These are phyloP conservation scores for Apeira syringaria DNA, from an alignment of 2,888 invertebrate genomes.

Conservation along the genomic window DNA sequence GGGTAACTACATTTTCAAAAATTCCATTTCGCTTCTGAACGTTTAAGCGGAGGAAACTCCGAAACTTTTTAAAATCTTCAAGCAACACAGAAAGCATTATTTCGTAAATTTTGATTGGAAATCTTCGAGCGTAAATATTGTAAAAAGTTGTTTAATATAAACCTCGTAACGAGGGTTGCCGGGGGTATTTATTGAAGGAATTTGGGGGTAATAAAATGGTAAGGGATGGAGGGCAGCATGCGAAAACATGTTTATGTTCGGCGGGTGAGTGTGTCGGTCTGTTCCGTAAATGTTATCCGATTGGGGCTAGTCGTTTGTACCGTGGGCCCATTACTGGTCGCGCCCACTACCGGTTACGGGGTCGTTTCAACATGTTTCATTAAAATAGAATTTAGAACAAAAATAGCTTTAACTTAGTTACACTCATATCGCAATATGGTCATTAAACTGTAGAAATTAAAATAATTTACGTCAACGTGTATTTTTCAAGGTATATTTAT, in stretches of 20 bases:
- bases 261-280: slow-evolving; percentile 10
- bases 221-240: slow-evolving; percentile 19
- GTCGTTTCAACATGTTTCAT: too few relatives aligned
- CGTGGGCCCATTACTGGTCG: slow-evolving; percentile 12
- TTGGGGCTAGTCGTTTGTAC: slow-evolving; percentile 11
- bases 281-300: slow-evolving; percentile 12
- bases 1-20: slow-evolving; percentile 6
- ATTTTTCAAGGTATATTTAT: too few relatives aligned
- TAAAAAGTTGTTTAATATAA: slow-evolving; percentile 31
- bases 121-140: slow-evolving; percentile 26
- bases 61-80: slow-evolving; percentile 16
- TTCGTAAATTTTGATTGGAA: slow-evolving; percentile 20
- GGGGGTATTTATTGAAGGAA: slow-evolving; percentile 41
- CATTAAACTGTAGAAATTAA: too few relatives aligned
- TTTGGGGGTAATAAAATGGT: slow-evolving; percentile 34
- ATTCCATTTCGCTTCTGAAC: slow-evolving; percentile 6
- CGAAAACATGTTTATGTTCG: slow-evolving; percentile 32
- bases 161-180: slow-evolving; percentile 29
- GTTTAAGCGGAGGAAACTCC: slow-evolving; percentile 2
- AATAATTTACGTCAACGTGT: too few relatives aligned
- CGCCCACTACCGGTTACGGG: slow-evolving; percentile 8
- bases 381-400: slow-evolving; percentile 11
- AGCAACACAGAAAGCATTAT: slow-evolving; percentile 19
- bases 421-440: background rate
- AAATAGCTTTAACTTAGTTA: slow-evolving; percentile 1